Evolutionary conservation across 2,113 vertebrate genomes (phyloP), one percentile per base, ranked within the genome.

Genomic region (Calyptommatus sinebrachiatus): DNA sequence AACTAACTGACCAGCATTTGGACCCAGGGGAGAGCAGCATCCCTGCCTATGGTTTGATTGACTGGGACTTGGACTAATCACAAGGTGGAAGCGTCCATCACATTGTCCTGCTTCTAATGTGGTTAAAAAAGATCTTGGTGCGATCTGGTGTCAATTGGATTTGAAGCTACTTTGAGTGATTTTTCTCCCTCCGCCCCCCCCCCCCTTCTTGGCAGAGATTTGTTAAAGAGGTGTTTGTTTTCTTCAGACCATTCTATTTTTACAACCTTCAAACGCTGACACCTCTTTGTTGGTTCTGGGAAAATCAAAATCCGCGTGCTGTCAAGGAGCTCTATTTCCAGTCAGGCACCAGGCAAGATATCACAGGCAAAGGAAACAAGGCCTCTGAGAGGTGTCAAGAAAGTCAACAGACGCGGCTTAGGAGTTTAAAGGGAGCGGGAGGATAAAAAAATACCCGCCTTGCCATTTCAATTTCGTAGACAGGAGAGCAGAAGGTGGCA

Each of bases 271-370:
- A 74, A 65, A 90, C 67, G 76, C 85, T 94, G 93, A 91, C 92
- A 93, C 86, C 89, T 89, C 85, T 89, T 91, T 93, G 88, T 87
- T 92, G 88, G 87, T 83, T 85, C 92, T 91, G 88, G 86, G 87
- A 88, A 88, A 92, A 94, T 92, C 92, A 92, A 89, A 90, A 92
- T 91, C 81, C 76, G 91, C 89, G 89, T 84, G 92, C 90, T 91
- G 91, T 91, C 90, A 92, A 76, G 41, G 87, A 89, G 87, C 90
- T 90, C 90, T 87, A 84, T 86, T 79, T 92, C 81, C 10, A 86
- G 91, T 87, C 80, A 90, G 89, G 86, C 80, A 77, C 87, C 65
- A 91, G 91, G 91, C 88, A 92, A 86, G 89, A 53, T 80, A 87
- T 89, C 90, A 84, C 2, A 22, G 83, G 81, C 85, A 77, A 53